Conservation (phyloP, 2,888 invertebrate genomes). For the Cephus nigrinus region DNA sequence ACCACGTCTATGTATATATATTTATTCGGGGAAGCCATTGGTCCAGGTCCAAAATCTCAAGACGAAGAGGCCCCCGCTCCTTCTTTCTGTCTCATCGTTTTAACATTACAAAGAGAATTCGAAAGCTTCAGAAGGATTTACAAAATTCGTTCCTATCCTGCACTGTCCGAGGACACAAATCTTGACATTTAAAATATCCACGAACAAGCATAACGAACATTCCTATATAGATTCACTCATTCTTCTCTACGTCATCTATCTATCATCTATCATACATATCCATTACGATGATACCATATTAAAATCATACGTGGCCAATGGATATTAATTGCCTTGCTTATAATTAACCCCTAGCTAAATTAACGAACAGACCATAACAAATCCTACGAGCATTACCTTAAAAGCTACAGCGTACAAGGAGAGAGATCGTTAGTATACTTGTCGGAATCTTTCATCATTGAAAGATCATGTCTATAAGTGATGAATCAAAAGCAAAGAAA, state of each 20-base stretch:
- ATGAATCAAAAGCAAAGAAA: not conserved
- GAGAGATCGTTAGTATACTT: not conserved
- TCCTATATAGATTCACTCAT: not conserved
- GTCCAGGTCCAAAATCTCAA: not conserved
- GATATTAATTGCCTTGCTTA: not conserved
- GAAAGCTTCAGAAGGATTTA: not conserved
- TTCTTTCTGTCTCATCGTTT: not conserved
- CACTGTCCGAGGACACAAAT: not conserved
- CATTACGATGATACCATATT: not conserved
- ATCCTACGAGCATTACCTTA: not conserved
- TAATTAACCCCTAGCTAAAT: not conserved
- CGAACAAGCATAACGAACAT: not conserved
- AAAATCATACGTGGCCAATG: not conserved
- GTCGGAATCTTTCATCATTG: not conserved
- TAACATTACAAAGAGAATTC: not conserved
- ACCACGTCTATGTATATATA: not conserved
- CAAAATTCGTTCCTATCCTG: not conserved
- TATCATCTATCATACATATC: not conserved
- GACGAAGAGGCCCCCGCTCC: not conserved
- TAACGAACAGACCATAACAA: not conserved
- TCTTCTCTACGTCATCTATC: not conserved
- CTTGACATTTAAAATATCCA: not conserved
- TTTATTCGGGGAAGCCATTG: not conserved
- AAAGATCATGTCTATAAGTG: not conserved
- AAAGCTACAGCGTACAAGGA: not conserved